Evolutionary conservation across 2,113 vertebrate genomes (phyloP).

Genomic region (Sarotherodon lohbergeri): DNA sequence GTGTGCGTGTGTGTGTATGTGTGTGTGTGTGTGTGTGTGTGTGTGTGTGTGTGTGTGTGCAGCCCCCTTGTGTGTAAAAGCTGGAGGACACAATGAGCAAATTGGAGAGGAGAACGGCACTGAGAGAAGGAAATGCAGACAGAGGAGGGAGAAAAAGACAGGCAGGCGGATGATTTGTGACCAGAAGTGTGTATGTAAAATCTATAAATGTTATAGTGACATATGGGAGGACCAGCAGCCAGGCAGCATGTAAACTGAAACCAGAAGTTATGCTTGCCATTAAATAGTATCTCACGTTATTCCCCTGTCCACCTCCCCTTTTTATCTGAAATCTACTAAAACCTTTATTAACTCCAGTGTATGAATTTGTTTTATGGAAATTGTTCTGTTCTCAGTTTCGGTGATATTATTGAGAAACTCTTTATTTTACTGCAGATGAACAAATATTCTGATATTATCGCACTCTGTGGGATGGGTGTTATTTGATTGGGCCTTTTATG

Average conservation of each 20-base stretch:
- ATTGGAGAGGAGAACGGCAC: background rate
- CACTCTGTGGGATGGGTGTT: background rate
- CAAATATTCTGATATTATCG: conserved; percentile 20
- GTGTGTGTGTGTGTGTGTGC: background rate
- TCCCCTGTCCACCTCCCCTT: background rate
- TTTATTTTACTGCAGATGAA: conserved; percentile 26
- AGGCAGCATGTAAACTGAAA: conserved; percentile 30
- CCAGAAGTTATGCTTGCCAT: conserved; percentile 28
- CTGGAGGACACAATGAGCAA: background rate
- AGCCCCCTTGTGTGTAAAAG: background rate
- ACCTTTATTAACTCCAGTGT: background rate
- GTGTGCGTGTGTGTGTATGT: background rate
- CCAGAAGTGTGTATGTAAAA: conserved; percentile 29
- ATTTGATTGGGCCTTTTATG: conserved; percentile 34
- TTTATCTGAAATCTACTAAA: conserved; percentile 29
- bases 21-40: background rate
- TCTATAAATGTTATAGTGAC: conserved; percentile 33
- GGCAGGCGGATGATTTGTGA: conserved; percentile 28
- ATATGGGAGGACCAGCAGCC: conserved; percentile 9
- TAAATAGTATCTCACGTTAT: conserved; percentile 9
- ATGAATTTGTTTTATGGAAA: conserved; percentile 34
- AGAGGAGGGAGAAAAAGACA: background rate
- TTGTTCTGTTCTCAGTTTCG: background rate
- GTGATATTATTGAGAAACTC: conserved; percentile 1
- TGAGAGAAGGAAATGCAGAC: background rate